phyloP scores from a whole-genome alignment of 2,113 vertebrate species.

The Egretta garzetta region DNA sequence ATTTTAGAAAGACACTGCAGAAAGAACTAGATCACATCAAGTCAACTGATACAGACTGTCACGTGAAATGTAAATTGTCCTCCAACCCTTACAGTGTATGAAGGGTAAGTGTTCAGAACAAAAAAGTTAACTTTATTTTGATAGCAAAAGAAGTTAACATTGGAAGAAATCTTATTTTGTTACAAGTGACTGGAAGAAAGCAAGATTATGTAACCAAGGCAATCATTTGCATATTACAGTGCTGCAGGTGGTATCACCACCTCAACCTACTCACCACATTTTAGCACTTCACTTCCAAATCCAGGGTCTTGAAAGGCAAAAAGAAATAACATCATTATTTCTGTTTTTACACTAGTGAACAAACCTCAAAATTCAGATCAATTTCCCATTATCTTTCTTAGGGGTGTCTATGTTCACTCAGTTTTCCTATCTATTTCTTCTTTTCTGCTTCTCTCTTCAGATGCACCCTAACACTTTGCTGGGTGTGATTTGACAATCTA shows the following conservation, averaged over 20 bases:
- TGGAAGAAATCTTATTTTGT: background rate
- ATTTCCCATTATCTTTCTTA: background rate
- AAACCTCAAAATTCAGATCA: background rate
- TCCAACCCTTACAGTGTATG: background rate
- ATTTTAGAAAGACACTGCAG: background rate
- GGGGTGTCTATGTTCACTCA: background rate
- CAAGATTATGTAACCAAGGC: background rate
- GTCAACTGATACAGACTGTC: background rate
- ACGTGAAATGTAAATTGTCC: background rate
- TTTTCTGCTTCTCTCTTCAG: background rate
- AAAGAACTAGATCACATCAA: background rate
- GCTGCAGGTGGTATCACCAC: background rate
- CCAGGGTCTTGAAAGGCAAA: background rate
- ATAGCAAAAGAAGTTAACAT: background rate
- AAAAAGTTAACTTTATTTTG: background rate
- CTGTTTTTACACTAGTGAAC: background rate
- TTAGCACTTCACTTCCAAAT: background rate
- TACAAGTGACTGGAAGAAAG: background rate
- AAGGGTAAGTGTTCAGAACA: background rate
- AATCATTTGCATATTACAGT: background rate
- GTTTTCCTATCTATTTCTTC: background rate
- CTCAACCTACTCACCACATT: conserved; percentile 55
- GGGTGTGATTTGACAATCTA: background rate
- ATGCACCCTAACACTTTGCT: background rate
- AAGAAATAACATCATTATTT: background rate